Evolutionary conservation across 2,888 invertebrate genomes (phyloP), one percentile per base, ranked within the genome.

Genomic region (Horisme vitalbata): DNA sequence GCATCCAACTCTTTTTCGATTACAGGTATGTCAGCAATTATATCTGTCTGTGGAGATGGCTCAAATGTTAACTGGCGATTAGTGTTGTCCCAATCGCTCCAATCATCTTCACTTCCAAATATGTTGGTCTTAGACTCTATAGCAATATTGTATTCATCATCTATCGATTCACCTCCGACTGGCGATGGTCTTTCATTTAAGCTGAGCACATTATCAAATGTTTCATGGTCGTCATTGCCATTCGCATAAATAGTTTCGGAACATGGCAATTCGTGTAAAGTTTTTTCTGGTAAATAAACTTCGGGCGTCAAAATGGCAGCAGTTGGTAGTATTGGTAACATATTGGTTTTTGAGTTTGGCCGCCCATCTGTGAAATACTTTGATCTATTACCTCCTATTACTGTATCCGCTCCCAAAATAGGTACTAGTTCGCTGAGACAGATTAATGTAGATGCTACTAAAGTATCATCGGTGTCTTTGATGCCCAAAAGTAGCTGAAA

Each of bases 321-420:
- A 23, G 41, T 20, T 8, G 45, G 45, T 24, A n/a, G n/a, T n/a
- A 53, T 45, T 20, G 61, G 50, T 12, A 56, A 28, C 18, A 63
- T 27, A 52, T 59, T 75, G 4, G 57, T 38, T 62, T 79, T 77
- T 46, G 83, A 68, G 70, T 93, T 94, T 2, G 97, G 97, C 61
- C 95, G 91, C 4, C 97, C 97, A 74, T 97, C 96, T 12, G 95
- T 94, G 72, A 98, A 98, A 39, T 96, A 86, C 74, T 94, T 94
- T 1, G 92, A 92, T 54, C 97, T 91, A 67, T 94, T 93, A 0
- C 96, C 96, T 2, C 97, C 96, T 30, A 98, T 94, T 0, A 98
- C 96, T 11, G 93, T 91, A n/a, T 94, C 91, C 8, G 96, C 94
- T 8, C 98, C 97, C 37, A 97, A 86, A 53, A 97, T 91, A 1